These are phyloP conservation scores for Dascyllus trimaculatus DNA, from an alignment of 2,113 vertebrate species.

Conservation along the genomic window DNA sequence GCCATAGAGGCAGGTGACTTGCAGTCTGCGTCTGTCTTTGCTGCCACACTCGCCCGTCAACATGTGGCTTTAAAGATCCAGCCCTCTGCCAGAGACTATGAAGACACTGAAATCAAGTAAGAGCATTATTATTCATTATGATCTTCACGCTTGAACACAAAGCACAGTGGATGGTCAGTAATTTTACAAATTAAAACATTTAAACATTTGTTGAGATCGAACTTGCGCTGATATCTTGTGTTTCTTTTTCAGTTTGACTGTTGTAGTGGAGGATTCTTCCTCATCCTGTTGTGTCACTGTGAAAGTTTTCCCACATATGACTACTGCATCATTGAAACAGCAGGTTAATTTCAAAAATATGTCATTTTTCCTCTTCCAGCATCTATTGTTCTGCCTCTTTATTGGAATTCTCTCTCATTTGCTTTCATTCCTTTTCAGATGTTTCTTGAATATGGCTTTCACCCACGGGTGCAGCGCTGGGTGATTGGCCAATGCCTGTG, in stretches of 20 bases:
- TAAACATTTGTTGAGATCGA: background rate
- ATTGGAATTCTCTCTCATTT: background rate
- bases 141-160: background rate
- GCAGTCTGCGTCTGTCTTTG: constrained; percentile 81
- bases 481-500: constrained; percentile 92
- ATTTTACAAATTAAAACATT: background rate
- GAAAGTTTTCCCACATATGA: constrained; percentile 86
- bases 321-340: constrained; percentile 88
- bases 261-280: constrained; percentile 90
- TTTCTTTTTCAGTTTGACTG: constrained; percentile 83
- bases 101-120: constrained; percentile 88
- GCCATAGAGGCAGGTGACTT: constrained; percentile 89
- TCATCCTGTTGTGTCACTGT: constrained; percentile 89
- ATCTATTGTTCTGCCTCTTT: background rate
- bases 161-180: background rate
- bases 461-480: constrained; percentile 93
- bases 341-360: constrained; percentile 83
- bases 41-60: constrained; percentile 84
- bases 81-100: constrained; percentile 78
- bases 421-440: constrained; percentile 79
- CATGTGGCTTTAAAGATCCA: constrained; percentile 84
- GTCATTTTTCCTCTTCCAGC: background rate
- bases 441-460: constrained; percentile 92
- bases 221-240: background rate
- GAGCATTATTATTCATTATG: background rate